phyloP scores from a whole-genome alignment of 2,888 invertebrate genomes.

The Andrena marginata region DNA sequence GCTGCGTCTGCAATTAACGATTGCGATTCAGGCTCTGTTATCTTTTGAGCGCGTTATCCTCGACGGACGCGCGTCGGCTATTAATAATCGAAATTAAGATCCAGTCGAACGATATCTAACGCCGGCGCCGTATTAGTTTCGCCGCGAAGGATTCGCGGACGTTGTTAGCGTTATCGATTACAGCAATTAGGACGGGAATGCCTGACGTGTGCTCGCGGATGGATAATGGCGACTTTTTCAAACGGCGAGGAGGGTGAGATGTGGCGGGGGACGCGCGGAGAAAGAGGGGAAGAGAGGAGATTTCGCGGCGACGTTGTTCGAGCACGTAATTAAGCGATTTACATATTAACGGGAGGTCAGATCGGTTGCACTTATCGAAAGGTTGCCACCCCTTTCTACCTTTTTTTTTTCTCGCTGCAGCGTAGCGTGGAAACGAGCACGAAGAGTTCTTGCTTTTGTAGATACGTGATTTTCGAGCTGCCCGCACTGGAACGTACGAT shows the following conservation, averaged over 20 bases:
- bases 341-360: slow-evolving; percentile 34
- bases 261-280: background rate
- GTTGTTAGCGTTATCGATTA: slow-evolving; percentile 39
- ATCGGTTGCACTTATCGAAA: slow-evolving; percentile 31
- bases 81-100: slow-evolving; percentile 28
- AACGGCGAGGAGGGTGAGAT: background rate
- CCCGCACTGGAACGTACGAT: no score
- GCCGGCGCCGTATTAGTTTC: background rate
- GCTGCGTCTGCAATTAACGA: slow-evolving; percentile 21
- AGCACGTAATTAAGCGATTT: slow-evolving; percentile 44
- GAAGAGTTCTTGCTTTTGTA: slow-evolving; percentile 5
- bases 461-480: background rate
- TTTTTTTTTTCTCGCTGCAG: no score
- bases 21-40: slow-evolving; percentile 24
- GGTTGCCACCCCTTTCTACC: background rate
- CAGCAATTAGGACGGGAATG: slow-evolving; percentile 20
- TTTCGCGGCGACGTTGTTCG: slow-evolving; percentile 5
- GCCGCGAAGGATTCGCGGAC: slow-evolving; percentile 7
- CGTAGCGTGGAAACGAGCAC: background rate
- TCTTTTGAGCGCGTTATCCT: slow-evolving; percentile 4
- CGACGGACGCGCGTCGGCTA: background rate
- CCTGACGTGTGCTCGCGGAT: background rate
- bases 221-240: slow-evolving; percentile 25
- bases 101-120: background rate
- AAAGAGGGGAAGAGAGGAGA: background rate